These are phyloP conservation scores for Bos taurus DNA, from an alignment of 2,113 vertebrate species.

Conservation along the genomic window ARS-UCD2.0 NC_037332.1:95262001-95262500, in stretches of 20 bases:
- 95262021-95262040: too few species aligned
- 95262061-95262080: too few species aligned
- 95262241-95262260: not conserved
- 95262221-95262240: too few species aligned
- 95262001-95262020: not conserved
- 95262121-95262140: too few species aligned
- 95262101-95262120: too few species aligned
- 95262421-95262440: not conserved
- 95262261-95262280: not conserved
- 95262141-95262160: too few species aligned
- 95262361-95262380: not conserved
- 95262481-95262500: not conserved
- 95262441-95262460: not conserved
- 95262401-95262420: not conserved
- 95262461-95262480: not conserved
- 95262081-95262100: too few species aligned
- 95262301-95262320: not conserved
- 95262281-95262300: not conserved
- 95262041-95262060: too few species aligned
- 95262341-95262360: not conserved
- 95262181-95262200: too few species aligned
- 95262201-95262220: too few species aligned
- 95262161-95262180: too few species aligned
- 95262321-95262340: too few species aligned
- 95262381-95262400: accelerated